Evolutionary conservation across 2,888 invertebrate species (phyloP).

Genomic region (Morpho achilles): DNA sequence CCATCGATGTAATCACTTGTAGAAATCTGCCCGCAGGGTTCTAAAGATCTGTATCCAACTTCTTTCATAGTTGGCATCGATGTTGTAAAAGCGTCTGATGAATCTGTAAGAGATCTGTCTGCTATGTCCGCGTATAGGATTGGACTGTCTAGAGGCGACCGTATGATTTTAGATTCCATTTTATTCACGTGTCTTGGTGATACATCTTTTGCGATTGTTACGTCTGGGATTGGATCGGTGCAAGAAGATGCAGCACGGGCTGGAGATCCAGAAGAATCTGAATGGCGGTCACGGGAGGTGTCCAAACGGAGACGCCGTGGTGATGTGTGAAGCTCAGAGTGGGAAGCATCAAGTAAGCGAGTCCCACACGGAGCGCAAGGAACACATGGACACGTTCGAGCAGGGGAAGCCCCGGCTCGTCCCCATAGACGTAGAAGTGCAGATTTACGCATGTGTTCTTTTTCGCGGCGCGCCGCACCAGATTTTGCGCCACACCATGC

Average conservation of each 20-base stretch:
- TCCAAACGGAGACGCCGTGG: slow-evolving; percentile 42
- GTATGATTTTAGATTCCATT: slow-evolving; percentile 14
- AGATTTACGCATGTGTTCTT: slow-evolving; percentile 60
- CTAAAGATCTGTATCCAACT: slow-evolving; percentile 23
- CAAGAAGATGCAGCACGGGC: slow-evolving; percentile 22
- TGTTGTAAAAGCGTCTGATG: slow-evolving; percentile 45
- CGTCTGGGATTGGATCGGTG: slow-evolving; percentile 29
- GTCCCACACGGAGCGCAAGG: slow-evolving; percentile 35
- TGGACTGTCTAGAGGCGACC: slow-evolving; percentile 24
- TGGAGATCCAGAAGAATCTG: slow-evolving; percentile 30
- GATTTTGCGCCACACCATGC: slow-evolving; percentile 36
- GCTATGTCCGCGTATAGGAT: slow-evolving; percentile 25
- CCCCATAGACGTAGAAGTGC: slow-evolving; percentile 64
- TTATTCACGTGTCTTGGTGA: slow-evolving; percentile 24
- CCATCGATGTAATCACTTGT: slow-evolving; percentile 39
- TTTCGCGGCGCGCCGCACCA: slow-evolving; percentile 42
- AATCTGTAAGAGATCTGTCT: slow-evolving; percentile 40
- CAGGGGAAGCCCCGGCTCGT: slow-evolving; percentile 38
- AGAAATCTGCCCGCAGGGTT: slow-evolving; percentile 20
- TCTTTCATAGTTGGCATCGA: slow-evolving; percentile 50
- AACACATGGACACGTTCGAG: slow-evolving; percentile 41
- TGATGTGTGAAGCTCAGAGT: slow-evolving; percentile 50
- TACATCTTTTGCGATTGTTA: slow-evolving; percentile 9
- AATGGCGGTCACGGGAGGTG: slow-evolving; percentile 32
- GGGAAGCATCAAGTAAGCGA: slow-evolving; percentile 59